Conservation (phyloP, 2,797 vertebrate species). For the Margarornis squamiger region DNA sequence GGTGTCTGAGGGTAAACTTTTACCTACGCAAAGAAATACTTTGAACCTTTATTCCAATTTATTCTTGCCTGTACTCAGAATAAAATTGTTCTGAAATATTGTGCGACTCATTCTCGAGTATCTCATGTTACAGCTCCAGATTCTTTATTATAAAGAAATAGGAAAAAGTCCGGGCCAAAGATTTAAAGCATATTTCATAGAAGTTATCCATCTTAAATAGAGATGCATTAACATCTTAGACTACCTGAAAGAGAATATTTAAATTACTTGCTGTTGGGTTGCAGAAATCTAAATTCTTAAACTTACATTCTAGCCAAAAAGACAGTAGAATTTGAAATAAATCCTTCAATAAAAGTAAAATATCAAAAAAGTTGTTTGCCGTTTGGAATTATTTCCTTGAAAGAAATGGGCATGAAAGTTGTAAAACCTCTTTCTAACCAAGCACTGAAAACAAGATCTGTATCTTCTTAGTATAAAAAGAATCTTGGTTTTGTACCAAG, state of each 20-base stretch:
- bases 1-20: neutral
- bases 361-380: accelerated
- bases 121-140: neutral
- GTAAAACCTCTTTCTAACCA: neutral
- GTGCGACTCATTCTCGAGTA: neutral
- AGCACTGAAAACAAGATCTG: neutral
- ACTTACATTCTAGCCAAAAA: neutral
- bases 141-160: neutral
- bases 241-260: neutral
- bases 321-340: neutral
- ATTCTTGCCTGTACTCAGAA: neutral
- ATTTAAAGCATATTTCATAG: neutral
- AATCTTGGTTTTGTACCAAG: neutral
- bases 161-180: neutral
- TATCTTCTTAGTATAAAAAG: neutral
- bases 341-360: neutral
- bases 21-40: accelerated
- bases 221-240: neutral
- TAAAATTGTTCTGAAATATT: neutral
- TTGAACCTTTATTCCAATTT: neutral
- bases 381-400: neutral
- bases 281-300: neutral
- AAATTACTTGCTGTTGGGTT: neutral
- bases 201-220: neutral
- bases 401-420: neutral